Percentiles rank a stretch among this genome's conserved stretches.
Conservation (phyloP, 1,140 invertebrate species). For the Polyergus mexicanus region DNA sequence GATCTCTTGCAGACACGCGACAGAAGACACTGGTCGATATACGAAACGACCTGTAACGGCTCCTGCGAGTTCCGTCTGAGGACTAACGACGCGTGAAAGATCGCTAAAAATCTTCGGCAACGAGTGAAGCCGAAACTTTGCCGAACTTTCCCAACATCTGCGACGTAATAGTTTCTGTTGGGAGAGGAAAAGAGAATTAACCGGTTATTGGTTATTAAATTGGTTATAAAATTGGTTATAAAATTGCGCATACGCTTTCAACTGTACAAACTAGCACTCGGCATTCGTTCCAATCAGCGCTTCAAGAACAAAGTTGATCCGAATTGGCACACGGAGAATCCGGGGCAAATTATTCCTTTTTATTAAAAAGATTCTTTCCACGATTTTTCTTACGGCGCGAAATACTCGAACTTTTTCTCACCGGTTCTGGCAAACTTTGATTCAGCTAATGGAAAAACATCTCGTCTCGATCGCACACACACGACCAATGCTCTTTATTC, state of each 20-base stretch:
- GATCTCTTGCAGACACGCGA: background rate
- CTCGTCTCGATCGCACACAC: slow-evolving; percentile 7
- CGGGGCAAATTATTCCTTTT: slow-evolving; percentile 53
- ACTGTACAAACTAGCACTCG: slow-evolving; percentile 35
- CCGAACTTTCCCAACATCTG: slow-evolving; percentile 61
- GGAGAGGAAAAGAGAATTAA: background rate
- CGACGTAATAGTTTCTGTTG: slow-evolving; percentile 56
- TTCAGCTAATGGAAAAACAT: slow-evolving; percentile 31
- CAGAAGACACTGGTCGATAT: slow-evolving; percentile 46
- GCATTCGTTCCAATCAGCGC: slow-evolving; percentile 20
- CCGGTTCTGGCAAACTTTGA: slow-evolving; percentile 22
- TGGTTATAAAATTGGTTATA: slow-evolving; percentile 63
- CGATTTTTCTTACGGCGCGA: slow-evolving; percentile 39
- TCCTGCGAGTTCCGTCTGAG: slow-evolving; percentile 14
- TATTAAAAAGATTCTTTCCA: slow-evolving; percentile 58
- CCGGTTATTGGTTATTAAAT: slow-evolving; percentile 62
- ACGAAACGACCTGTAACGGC: slow-evolving; percentile 54
- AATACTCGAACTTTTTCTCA: slow-evolving; percentile 32
- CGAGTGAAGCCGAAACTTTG: slow-evolving; percentile 50
- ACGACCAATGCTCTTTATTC: background rate
- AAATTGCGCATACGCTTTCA: slow-evolving; percentile 55
- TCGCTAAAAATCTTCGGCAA: slow-evolving; percentile 54
- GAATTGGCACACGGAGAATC: slow-evolving; percentile 11
- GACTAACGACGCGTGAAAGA: slow-evolving; percentile 69
- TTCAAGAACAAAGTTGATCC: slow-evolving; percentile 44